These are phyloP conservation scores for Oreortyx pictus DNA, from an alignment of 2,797 vertebrate genomes.

Conservation along the genomic window DNA sequence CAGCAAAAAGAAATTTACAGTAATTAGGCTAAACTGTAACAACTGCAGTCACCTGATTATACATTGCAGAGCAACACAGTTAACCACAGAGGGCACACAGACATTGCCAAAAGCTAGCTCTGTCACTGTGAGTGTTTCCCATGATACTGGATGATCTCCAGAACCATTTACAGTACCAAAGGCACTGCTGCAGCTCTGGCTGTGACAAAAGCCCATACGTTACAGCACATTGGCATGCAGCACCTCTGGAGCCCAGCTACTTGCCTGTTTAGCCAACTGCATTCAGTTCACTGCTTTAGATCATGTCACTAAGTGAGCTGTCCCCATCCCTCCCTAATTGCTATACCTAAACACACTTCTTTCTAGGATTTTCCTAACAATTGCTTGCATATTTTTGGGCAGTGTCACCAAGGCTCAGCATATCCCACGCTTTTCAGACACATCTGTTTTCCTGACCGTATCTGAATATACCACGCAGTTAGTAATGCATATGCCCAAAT, in stretches of 20 bases:
- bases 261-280: neutral
- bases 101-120: neutral
- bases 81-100: neutral
- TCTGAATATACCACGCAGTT: neutral
- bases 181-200: neutral
- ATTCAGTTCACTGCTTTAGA: neutral
- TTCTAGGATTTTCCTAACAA: conserved; percentile 17
- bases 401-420: neutral
- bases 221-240: neutral
- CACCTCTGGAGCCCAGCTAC: neutral
- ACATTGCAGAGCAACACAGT: neutral
- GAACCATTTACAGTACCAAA: neutral
- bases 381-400: neutral
- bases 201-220: neutral
- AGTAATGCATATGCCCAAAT: conserved; percentile 2
- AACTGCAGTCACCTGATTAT: neutral
- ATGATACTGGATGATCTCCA: neutral
- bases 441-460: neutral
- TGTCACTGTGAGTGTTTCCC: neutral
- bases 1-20: neutral
- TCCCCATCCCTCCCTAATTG: neutral
- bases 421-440: conserved; percentile 10
- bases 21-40: neutral
- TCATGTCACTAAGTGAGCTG: neutral
- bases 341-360: neutral